Percentiles rank a stretch among this genome's conserved stretches.
Evolutionary conservation across 2,113 vertebrate species (phyloP).

Genomic region (Solea senegalensis): DNA sequence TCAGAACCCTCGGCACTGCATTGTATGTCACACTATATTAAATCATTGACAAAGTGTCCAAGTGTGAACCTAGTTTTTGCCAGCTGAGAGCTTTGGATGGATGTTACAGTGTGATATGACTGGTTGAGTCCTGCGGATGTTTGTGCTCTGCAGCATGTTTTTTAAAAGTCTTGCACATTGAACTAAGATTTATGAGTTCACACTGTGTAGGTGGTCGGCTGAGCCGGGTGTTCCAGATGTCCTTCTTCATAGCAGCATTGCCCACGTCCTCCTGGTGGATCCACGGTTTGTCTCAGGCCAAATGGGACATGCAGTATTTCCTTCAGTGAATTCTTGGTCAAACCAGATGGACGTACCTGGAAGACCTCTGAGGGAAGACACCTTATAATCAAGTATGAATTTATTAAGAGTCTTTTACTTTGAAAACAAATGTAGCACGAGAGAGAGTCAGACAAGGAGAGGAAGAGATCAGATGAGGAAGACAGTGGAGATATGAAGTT

Average conservation of each 20-base stretch:
- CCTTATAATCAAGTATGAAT: too few species aligned
- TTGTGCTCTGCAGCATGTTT: constrained; percentile 8
- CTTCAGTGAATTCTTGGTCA: too few species aligned
- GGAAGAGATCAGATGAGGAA: constrained; percentile 42
- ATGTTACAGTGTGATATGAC: constrained; percentile 13
- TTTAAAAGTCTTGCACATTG: not conserved
- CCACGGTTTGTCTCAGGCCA: too few species aligned
- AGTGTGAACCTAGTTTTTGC: constrained; percentile 25
- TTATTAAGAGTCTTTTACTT: too few species aligned
- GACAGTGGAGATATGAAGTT: constrained; percentile 48
- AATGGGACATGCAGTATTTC: too few species aligned
- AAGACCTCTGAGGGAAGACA: too few species aligned
- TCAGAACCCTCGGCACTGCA: not conserved
- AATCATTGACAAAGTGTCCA: constrained; percentile 20
- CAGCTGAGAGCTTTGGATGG: constrained; percentile 6
- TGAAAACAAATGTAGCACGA: not conserved
- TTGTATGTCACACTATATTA: constrained; percentile 30
- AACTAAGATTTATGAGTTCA: constrained; percentile 7
- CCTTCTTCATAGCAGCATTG: not conserved
- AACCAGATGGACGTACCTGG: too few species aligned
- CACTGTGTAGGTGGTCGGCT: not conserved
- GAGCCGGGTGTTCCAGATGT: not conserved
- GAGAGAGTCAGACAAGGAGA: not conserved
- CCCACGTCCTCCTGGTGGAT: not conserved
- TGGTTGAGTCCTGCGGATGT: constrained; percentile 15